Evolutionary conservation across 2,888 invertebrate genomes (phyloP).

Genomic region (Eristalis arbustorum): DNA sequence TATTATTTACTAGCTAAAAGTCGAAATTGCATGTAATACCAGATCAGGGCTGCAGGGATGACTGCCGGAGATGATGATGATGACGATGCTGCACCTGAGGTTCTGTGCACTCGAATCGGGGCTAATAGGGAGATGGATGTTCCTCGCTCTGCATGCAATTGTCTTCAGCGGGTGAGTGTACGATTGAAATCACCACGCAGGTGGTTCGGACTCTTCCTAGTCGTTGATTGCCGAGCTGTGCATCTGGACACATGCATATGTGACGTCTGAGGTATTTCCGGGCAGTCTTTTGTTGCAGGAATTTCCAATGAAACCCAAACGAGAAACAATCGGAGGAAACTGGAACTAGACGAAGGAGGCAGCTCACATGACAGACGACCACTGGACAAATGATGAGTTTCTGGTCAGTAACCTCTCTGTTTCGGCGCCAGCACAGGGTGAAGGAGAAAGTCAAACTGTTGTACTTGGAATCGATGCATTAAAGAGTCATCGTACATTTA

Average conservation of each 20-base stretch:
- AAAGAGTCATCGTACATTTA: neutral
- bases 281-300: neutral
- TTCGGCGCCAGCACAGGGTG: no score
- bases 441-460: neutral
- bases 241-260: neutral
- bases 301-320: neutral
- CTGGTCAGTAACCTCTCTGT: no score
- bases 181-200: constrained; percentile 51
- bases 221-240: neutral
- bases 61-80: constrained; percentile 9
- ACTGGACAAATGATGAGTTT: no score
- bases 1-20: constrained; percentile 56
- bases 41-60: constrained; percentile 15
- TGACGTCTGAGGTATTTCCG: constrained; percentile 28
- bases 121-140: constrained; percentile 10
- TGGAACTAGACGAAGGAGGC: no score
- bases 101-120: constrained; percentile 15
- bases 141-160: constrained; percentile 3
- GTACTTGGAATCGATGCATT: neutral
- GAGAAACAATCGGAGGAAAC: neutral
- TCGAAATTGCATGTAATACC: constrained; percentile 58
- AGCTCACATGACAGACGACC: no score
- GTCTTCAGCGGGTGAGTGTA: constrained; percentile 21
- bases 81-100: constrained; percentile 46
- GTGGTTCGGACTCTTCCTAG: constrained; percentile 38